Base-by-base conservation (phyloP, 2,888 invertebrate species). In the Sesamia inferens region DNA sequence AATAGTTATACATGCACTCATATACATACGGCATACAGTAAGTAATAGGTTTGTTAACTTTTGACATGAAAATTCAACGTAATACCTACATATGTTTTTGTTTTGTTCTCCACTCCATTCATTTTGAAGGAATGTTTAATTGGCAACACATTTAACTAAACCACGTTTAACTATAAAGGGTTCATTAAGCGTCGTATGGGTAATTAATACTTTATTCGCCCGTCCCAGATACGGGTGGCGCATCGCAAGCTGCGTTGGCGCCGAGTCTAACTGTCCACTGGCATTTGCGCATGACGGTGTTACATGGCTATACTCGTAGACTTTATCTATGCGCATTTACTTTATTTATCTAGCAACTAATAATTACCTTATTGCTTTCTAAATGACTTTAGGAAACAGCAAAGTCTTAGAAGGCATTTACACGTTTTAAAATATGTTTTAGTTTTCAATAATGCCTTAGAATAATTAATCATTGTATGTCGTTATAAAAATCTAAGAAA, bases 161-260 rank as follows among this genome's bases (percentile, higher is more conserved):
- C 68, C 66, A 71, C 62, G 74, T 74, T 87, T 84, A 84, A 84
- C 83, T 84, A 89, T 91, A 90, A 90, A 90, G 90, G 88, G 89
- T 90, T 91, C 91, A 94, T 93, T 93, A 94, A 89, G 88, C 88
- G 87, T 88, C 85, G 92, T 90, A 90, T 91, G 90, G 89, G 90
- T 94, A 94, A 95, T 96, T 95, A 95, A 94, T 93, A 93, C 92
- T 91, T 92, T 92, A 94, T 94, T 93, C 90, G 93, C 92, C 89
- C 92, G 95, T 95, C 93, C 95, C 92, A 94, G 92, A 92, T 95
- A 95, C 96, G 93, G 91, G 92, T 82, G 88, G 91, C 90, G 96
- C 95, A 95, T 96, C 91, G 89, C 93, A 95, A 95, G 90, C 91
- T 91, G 88, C 90, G 86, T 79, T 91, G 96, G 96, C 96, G 96